Percentiles rank a stretch among this genome's conserved stretches.
phyloP scores from a whole-genome alignment of 2,888 invertebrate genomes.

The Lasioglossum calceatum region DNA sequence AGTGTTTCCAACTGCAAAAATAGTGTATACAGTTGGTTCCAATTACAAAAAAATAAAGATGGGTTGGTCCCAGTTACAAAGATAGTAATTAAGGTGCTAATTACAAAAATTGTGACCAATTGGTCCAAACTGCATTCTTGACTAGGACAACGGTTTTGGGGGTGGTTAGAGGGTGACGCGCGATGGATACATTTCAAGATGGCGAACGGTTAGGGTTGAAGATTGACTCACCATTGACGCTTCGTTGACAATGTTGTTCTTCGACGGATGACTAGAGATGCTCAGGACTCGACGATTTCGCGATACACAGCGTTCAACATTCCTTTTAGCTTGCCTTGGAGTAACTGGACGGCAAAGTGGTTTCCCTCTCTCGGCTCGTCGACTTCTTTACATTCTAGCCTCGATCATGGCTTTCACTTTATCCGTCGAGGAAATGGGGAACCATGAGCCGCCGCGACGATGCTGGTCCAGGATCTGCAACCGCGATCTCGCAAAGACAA shows the following conservation, averaged over 20 bases:
- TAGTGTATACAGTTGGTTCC: background rate
- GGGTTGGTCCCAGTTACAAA: background rate
- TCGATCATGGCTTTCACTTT: conserved; percentile 80
- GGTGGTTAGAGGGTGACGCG: background rate
- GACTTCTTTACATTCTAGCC: conserved; percentile 80
- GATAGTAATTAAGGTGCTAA: background rate
- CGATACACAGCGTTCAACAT: conserved; percentile 77
- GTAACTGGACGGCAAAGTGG: conserved; percentile 78
- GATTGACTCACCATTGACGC: conserved; percentile 40
- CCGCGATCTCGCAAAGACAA: background rate
- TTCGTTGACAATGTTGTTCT: conserved; percentile 43
- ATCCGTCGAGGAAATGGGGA: conserved; percentile 62
- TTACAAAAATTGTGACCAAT: background rate
- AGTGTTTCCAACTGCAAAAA: background rate
- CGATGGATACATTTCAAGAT: background rate
- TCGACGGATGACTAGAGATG: conserved; percentile 61
- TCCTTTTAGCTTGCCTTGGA: conserved; percentile 81
- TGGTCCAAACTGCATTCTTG: background rate
- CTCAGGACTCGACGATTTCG: conserved; percentile 65
- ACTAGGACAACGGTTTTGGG: background rate
- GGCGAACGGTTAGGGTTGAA: background rate
- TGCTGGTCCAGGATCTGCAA: conserved; percentile 46
- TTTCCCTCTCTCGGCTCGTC: conserved; percentile 67
- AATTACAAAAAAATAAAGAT: background rate
- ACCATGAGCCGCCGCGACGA: conserved; percentile 41